Evolutionary conservation across 1,140 invertebrate genomes (phyloP).

Genomic region (Nomia melanderi): DNA sequence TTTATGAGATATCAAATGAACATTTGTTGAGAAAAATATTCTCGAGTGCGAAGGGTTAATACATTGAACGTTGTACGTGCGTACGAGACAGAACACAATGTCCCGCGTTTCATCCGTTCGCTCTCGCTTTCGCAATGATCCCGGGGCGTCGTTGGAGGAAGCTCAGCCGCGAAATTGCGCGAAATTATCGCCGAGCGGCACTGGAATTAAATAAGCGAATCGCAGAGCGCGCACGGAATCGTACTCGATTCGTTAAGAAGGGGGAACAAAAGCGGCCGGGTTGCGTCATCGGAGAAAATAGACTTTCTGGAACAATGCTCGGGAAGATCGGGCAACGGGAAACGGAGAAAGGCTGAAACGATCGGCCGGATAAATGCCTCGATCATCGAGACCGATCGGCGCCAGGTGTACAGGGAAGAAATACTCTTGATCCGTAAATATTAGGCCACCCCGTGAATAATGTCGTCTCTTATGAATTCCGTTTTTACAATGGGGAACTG

Average conservation of each 20-base stretch:
- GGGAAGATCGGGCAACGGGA: background rate
- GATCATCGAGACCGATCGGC: background rate
- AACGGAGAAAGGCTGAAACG: background rate
- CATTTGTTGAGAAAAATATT: too few relatives aligned
- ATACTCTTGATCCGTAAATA: background rate
- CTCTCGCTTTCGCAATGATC: slow-evolving; percentile 1
- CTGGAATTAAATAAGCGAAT: slow-evolving; percentile 22
- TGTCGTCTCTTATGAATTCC: too few relatives aligned
- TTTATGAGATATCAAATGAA: too few relatives aligned
- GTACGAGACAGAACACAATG: background rate
- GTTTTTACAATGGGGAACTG: too few relatives aligned
- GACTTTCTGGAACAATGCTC: background rate
- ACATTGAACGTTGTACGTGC: too few relatives aligned
- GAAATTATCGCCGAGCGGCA: background rate
- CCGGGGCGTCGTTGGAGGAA: background rate
- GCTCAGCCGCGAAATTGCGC: background rate
- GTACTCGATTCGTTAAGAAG: background rate
- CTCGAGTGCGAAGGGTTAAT: too few relatives aligned
- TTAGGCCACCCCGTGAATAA: too few relatives aligned
- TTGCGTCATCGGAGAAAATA: slow-evolving; percentile 29
- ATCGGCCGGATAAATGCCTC: background rate
- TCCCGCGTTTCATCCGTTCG: background rate
- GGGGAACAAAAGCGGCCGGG: background rate
- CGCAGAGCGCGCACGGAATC: background rate
- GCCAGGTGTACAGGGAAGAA: background rate